phyloP scores from a whole-genome alignment of 2,888 invertebrate genomes.

The Electrophaes corylata region DNA sequence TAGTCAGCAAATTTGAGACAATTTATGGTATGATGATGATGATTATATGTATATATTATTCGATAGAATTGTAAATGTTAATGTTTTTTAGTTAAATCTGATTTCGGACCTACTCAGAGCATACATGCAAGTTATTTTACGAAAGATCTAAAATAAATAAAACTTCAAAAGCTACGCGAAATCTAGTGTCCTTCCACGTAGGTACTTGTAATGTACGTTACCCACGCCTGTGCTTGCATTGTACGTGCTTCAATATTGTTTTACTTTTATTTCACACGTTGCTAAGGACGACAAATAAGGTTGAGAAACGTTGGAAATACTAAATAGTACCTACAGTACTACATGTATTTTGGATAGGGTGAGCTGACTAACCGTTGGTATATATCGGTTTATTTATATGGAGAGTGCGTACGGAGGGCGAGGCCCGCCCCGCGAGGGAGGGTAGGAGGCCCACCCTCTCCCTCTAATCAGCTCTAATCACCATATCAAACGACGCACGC shows the following conservation, averaged over 20 bases:
- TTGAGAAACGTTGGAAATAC: constrained; percentile 48
- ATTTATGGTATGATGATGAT: no score
- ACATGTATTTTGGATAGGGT: constrained; percentile 54
- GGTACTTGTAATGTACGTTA: constrained; percentile 24
- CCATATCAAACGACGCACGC: constrained; percentile 84
- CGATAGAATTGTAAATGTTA: no score
- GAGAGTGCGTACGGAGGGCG: constrained; percentile 75
- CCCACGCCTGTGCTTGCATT: constrained; percentile 36
- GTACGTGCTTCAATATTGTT: constrained; percentile 41
- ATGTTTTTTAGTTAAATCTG: no score
- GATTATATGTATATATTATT: no score
- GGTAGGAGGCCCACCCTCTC: constrained; percentile 51
- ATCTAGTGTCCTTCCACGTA: constrained; percentile 29
- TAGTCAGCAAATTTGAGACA: no score
- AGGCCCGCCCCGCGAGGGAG: constrained; percentile 48
- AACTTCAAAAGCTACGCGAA: constrained; percentile 16
- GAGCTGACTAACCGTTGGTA: constrained; percentile 61
- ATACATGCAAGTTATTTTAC: no score
- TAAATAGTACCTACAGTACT: constrained; percentile 44
- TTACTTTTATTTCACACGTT: constrained; percentile 27
- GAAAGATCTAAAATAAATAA: constrained; percentile 11
- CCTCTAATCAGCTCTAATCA: constrained; percentile 84
- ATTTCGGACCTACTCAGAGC: no score
- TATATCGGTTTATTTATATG: constrained; percentile 82
- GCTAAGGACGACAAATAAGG: constrained; percentile 32